A percentile compares a stretch with the other conserved stretches of the same genome.
Conservation (phyloP, 2,113 vertebrate genomes). For the Gorsachius goisagi region DNA sequence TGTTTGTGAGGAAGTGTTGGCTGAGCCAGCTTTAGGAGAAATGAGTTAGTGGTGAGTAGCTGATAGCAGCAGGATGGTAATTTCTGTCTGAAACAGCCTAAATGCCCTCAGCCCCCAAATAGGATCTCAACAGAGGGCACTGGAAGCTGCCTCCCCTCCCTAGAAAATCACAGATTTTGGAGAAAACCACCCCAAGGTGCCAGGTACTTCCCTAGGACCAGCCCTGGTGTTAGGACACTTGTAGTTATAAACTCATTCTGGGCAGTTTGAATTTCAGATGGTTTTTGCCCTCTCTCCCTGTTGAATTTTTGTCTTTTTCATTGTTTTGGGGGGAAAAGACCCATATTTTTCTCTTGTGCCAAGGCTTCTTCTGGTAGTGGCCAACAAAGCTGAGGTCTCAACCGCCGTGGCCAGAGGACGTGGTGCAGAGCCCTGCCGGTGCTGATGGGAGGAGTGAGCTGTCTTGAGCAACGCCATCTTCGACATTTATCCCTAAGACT, state of each 20-base stretch:
- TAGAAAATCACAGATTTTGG: not conserved
- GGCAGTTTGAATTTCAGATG: not conserved
- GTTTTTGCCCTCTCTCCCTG: not conserved
- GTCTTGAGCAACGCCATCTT: not conserved
- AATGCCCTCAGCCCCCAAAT: not conserved
- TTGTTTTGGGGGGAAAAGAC: not conserved
- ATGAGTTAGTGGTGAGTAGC: not conserved
- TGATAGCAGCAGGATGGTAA: not conserved
- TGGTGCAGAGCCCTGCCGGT: rapidly evolving
- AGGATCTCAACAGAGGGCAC: not conserved
- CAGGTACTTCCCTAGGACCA: not conserved
- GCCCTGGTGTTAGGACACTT: not conserved
- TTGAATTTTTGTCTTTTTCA: not conserved
- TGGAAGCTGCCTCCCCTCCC: not conserved
- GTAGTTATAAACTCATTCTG: not conserved
- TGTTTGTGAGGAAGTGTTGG: not conserved
- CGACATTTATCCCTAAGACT: not conserved
- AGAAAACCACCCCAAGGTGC: not conserved
- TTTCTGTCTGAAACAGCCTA: not conserved
- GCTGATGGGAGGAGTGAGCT: not conserved
- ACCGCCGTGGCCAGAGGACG: rapidly evolving
- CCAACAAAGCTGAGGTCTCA: not conserved
- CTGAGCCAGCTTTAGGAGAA: not conserved
- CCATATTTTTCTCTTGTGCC: not conserved
- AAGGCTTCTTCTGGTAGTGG: not conserved